Conservation (phyloP, 2,888 invertebrate genomes). For the Lithophane ornitopus region DNA sequence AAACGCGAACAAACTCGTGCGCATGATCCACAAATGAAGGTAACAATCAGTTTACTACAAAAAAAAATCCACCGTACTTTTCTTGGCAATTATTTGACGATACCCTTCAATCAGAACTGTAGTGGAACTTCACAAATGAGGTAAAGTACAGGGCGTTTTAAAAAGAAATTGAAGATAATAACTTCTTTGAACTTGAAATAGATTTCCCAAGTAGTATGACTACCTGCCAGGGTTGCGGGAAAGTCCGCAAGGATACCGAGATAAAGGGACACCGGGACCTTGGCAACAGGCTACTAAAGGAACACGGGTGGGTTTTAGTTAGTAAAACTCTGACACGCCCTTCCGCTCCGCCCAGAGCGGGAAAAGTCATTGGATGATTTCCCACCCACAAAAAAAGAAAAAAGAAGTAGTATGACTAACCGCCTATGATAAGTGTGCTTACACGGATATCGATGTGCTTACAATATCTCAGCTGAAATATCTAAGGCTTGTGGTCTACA, state of each 20-base stretch:
- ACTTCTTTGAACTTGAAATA: neutral
- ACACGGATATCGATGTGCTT: no score
- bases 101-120: conserved; percentile 65
- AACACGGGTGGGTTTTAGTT: no score
- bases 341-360: no score
- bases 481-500: neutral
- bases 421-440: no score
- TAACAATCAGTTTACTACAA: conserved; percentile 54
- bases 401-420: no score
- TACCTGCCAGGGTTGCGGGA: no score
- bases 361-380: no score
- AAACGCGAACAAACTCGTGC: conserved; percentile 15
- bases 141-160: conserved; percentile 19
- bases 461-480: neutral
- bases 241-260: no score
- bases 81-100: conserved; percentile 44
- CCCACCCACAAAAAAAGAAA: no score
- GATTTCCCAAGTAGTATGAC: neutral
- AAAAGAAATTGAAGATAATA: neutral
- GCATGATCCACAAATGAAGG: conserved; percentile 22
- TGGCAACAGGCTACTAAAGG: no score
- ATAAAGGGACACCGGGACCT: no score
- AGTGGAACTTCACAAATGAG: neutral
- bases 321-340: no score
- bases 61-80: conserved; percentile 7